Base-by-base conservation (phyloP, 2,888 invertebrate genomes). In the Heliconius ismenius region DNA sequence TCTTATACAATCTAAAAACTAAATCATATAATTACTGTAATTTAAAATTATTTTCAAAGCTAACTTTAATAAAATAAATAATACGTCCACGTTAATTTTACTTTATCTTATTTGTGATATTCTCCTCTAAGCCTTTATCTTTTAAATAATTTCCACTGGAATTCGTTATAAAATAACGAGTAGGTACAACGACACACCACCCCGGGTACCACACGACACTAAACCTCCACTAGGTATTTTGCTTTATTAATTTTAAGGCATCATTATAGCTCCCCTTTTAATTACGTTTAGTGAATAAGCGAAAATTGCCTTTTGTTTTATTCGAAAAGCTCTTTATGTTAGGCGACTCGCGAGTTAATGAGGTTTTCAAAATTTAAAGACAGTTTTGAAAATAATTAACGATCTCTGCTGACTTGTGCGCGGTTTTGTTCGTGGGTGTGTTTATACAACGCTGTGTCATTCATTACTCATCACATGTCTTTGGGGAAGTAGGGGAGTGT, bases 221-320 rank as follows among this genome's bases (percentile, higher is more conserved):
- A 85, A 85, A 84, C 86, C 83, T 83, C 81, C 84, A 82, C 85
- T 88, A 43, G 43, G 43, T 43, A 88, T 86, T 86, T 84, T 84
- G 84, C 84, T 85, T 85, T 89, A 89, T 90, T 88, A 89, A 91
- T 91, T 89, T 87, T 82, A 82, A 83, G 84, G 86, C 83, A 86
- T 89, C 90, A 91, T 91, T 90, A 91, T 87, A 85, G 82, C 86
- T 77, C 80, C 86, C 86, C 86, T 88, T 89, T 91, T 92, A 93
- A 93, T 92, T 90, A 92, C 91, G 84, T 89, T 88, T 91, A 93
- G 91, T 93, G 93, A 93, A 92, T 92, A 92, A 92, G 92, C 92
- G 91, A 92, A 93, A 92, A 93, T 93, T 91, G 91, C 90, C 91
- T 92, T 91, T 91, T 92, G 91, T 92, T 87, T 89, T 89, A 91